Conservation (phyloP, 2,797 vertebrate species). For the Anabacerthia variegaticeps region DNA sequence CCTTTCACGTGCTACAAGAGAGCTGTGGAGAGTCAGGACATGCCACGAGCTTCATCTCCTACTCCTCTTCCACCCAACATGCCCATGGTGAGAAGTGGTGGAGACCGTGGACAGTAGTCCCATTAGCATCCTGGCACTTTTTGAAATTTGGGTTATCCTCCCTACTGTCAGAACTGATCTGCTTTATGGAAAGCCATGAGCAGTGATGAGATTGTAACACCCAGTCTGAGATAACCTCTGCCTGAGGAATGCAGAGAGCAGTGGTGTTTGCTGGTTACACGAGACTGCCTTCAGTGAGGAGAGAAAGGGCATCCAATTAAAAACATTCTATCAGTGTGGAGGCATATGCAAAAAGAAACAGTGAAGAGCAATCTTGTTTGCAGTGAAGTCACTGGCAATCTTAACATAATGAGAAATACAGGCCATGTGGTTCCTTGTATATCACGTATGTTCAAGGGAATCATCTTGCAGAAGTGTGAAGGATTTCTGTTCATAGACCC, state of each 20-base stretch:
- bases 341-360: not conserved
- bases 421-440: not conserved
- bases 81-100: accelerated
- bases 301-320: not conserved
- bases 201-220: not conserved
- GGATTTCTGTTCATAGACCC: not conserved
- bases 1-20: not conserved
- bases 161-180: not conserved
- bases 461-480: not conserved
- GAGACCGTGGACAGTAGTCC: not conserved
- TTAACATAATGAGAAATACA: accelerated
- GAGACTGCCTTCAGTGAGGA: not conserved
- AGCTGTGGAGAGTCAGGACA: not conserved
- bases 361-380: not conserved
- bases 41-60: not conserved
- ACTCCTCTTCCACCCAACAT: not conserved
- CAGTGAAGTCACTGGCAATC: not conserved
- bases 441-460: accelerated
- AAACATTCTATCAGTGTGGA: not conserved
- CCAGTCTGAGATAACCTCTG: not conserved
- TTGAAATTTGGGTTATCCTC: not conserved
- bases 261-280: not conserved
- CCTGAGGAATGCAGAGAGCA: not conserved
- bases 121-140: not conserved
- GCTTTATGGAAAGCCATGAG: not conserved